Base-by-base conservation (phyloP, 2,113 vertebrate genomes). In the Illadopsis cleaveri region DNA sequence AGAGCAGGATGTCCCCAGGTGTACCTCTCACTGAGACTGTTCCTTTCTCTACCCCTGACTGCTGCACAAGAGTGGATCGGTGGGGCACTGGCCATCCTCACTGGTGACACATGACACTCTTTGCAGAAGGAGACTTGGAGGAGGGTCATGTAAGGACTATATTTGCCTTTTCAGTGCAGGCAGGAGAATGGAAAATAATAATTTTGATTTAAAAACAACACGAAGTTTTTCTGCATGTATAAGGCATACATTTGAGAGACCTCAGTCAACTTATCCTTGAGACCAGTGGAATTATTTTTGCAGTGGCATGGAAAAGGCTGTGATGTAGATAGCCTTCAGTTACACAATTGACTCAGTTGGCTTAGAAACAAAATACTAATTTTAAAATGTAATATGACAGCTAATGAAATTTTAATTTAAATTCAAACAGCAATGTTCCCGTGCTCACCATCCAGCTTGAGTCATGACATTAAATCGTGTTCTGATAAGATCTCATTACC, bases 51-150 rank as follows among this genome's bases (percentile, higher is more conserved):
- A 37, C 65, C 31, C 48, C 90, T 19, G 54, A 3, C 66, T 69
- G 54, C 35, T 28, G 4, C 2, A 16, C 40, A 19, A 5, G 10
- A 33, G 27, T 4, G 48, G 2, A 0, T 9, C 0, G 13, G 27
- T 30, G 60, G 40, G 47, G 12, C 60, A 37, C 62, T 37, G 65
- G 23, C 77, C 69, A 5, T 57, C 54, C 11, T 69, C 23, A 2
- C 54, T 42, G 22, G 8, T 48, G 33, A 24, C 24, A 27, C 14
- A 7, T 30, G 60, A 20, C 30, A 31, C 15, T 11, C 31, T 11
- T 76, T 88, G 60, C 30, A n/a, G 44, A 61, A 86, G 47, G 51
- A 38, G 54, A 66, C 11, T 37, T 92, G 72, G 42, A 81, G 64
- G 50, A 60, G 30, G 31, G 35, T 89, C 86, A 24, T 37, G 35